Evolutionary conservation across 2,797 vertebrate genomes (phyloP).

Genomic region (Orientallactaga sibirica): DNA sequence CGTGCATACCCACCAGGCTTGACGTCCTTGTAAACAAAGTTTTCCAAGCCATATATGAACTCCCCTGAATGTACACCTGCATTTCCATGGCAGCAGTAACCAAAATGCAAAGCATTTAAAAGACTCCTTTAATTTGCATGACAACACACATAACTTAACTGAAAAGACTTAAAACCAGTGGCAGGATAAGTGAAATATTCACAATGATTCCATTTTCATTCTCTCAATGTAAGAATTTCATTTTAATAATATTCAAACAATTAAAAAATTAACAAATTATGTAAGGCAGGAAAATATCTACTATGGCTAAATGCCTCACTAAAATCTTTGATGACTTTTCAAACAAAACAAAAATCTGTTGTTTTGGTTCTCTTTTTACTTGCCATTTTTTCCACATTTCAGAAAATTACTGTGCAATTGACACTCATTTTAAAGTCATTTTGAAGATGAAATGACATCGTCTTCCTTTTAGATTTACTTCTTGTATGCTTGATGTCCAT

Average conservation of each 20-base stretch:
- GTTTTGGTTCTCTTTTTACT: constrained; percentile 36
- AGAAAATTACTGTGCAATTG: not conserved
- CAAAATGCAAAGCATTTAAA: constrained; percentile 88
- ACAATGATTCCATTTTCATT: not conserved
- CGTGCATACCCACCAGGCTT: constrained; percentile 93
- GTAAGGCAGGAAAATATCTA: not conserved
- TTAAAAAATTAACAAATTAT: constrained; percentile 55
- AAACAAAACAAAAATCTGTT: constrained; percentile 24
- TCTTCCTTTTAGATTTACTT: not conserved
- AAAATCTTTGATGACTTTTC: constrained; percentile 41
- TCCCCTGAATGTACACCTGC: constrained; percentile 93
- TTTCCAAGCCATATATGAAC: constrained; percentile 94
- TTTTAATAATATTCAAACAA: constrained; percentile 57
- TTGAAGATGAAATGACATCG: not conserved
- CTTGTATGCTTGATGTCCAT: not conserved
- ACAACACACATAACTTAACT: constrained; percentile 48
- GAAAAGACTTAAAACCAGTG: constrained; percentile 50
- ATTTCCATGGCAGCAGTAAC: constrained; percentile 88
- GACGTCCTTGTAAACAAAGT: constrained; percentile 93
- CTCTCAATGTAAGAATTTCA: constrained; percentile 22
- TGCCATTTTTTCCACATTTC: constrained; percentile 42
- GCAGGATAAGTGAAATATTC: constrained; percentile 12
- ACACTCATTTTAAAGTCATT: constrained; percentile 6
- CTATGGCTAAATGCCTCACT: not conserved
- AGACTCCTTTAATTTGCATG: constrained; percentile 62